Base-by-base conservation (phyloP, 2,888 invertebrate genomes). In the Nomada hirtipes region DNA sequence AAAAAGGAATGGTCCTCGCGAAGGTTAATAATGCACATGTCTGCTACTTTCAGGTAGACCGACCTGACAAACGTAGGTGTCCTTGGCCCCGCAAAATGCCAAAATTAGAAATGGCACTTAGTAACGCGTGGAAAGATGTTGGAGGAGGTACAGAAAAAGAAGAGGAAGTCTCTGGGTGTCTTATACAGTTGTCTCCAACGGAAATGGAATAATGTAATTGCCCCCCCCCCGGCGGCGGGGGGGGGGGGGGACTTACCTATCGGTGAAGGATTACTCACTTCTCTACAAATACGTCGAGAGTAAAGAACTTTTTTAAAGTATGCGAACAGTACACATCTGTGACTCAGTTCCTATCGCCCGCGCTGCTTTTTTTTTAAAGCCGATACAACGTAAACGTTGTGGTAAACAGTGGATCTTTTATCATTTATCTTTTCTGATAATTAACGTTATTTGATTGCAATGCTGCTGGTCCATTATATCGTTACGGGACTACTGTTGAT, bases 121-220 rank as follows among this genome's bases (percentile, higher is more conserved):
- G 60, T n/a, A 71, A 71, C 61, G 20, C 36, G 23, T 18, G 15
- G 42, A 57, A 55, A 53, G 67, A 69, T 55, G 42, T 57, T 44
- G 23, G 26, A 42, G 42, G 7, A 44, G 13, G 53, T 53, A n/a
- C 26, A 69, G 59, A 47, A 50, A 61, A 26, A 50, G 59, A 20
- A 50, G 36, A 50, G 61, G 50, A 47, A 71, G 15, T 47, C 29
- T 23, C 10, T 23, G 20, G 29, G 47, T 13, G 20, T 15, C 29
- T 50, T 60, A 23, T 53, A 72, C 63, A 26, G 29, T 72, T 61
- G 70, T 72, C 63, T 61, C 53, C 10, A 72, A 53, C 71, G 71
- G 71, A 72, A 72, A 52, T 72, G 71, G 52, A 42, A 63, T 63
- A 72, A 72, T 71, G 70, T n/a, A 60, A 71, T 71, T 60, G 71